A percentile compares a stretch with the other conserved stretches of the same genome.
Conservation (phyloP, 2,888 invertebrate genomes). For the Alcis repandata region DNA sequence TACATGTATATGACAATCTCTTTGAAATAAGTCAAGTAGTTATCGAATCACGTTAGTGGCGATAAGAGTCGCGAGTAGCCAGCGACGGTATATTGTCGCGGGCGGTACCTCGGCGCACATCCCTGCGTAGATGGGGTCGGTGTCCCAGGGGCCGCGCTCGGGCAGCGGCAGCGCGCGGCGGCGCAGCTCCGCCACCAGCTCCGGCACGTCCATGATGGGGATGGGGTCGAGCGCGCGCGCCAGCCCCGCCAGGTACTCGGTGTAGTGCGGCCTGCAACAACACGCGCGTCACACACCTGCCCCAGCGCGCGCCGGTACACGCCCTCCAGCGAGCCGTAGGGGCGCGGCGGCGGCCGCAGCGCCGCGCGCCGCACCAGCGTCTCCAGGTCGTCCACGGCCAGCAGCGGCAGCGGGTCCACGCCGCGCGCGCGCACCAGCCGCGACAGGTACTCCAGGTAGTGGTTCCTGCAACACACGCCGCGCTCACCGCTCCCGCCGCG, state of each 20-base stretch:
- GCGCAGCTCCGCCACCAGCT: slow-evolving; percentile 95
- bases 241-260: slow-evolving; percentile 96
- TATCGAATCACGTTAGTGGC: background rate
- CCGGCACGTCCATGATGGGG: slow-evolving; percentile 94
- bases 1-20: too few species aligned
- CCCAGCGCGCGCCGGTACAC: slow-evolving; percentile 88
- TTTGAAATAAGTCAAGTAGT: background rate
- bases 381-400: slow-evolving; percentile 93
- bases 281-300: slow-evolving; percentile 84
- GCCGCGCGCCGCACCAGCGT: slow-evolving; percentile 92
- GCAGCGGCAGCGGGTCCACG: slow-evolving; percentile 92
- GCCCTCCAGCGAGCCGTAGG: slow-evolving; percentile 90
- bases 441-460: slow-evolving; percentile 96
- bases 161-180: slow-evolving; percentile 94
- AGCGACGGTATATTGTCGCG: slow-evolving; percentile 10
- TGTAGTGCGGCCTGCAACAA: slow-evolving; percentile 94
- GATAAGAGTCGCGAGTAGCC: background rate
- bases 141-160: slow-evolving; percentile 92
- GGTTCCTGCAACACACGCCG: slow-evolving; percentile 89
- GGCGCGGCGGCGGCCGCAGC: slow-evolving; percentile 90
- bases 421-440: slow-evolving; percentile 89
- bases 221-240: slow-evolving; percentile 96
- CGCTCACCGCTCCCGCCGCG: slow-evolving; percentile 65
- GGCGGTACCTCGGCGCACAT: slow-evolving; percentile 93
- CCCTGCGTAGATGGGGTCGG: slow-evolving; percentile 93